phyloP scores from a whole-genome alignment of 2,797 vertebrate genomes.

The Linurgus olivaceus region DNA sequence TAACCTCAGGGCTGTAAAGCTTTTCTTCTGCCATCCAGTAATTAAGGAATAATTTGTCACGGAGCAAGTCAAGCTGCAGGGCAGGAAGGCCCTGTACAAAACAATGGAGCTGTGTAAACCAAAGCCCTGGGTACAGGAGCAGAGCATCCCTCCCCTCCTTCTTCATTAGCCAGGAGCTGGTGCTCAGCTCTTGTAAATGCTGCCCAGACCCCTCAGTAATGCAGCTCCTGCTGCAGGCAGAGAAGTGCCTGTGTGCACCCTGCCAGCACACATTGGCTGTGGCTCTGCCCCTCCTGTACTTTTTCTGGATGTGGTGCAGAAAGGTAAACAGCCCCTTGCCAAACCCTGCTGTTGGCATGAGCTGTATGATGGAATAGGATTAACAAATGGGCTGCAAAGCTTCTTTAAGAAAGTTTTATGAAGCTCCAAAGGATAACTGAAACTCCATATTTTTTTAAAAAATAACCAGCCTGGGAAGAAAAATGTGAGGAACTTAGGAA shows the following conservation, averaged over 20 bases:
- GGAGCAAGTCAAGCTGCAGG: conserved; percentile 49
- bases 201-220: neutral
- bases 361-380: neutral
- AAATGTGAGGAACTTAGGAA: neutral
- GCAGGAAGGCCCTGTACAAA: conserved; percentile 35
- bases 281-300: neutral
- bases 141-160: neutral
- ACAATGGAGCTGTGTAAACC: conserved; percentile 41
- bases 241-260: neutral
- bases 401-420: neutral
- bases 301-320: neutral
- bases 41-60: conserved; percentile 67
- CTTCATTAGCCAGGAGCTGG: neutral
- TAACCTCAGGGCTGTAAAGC: conserved; percentile 55
- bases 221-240: neutral
- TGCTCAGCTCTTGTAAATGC: neutral
- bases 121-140: neutral
- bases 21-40: conserved; percentile 62
- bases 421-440: neutral
- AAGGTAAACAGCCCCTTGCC: neutral
- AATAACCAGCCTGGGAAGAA: neutral
- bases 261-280: neutral
- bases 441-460: neutral
- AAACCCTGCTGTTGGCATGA: neutral
- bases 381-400: neutral